These are phyloP conservation scores for Protosalanx chinensis DNA, from an alignment of 2,797 vertebrate genomes.

Conservation along the genomic window DNA sequence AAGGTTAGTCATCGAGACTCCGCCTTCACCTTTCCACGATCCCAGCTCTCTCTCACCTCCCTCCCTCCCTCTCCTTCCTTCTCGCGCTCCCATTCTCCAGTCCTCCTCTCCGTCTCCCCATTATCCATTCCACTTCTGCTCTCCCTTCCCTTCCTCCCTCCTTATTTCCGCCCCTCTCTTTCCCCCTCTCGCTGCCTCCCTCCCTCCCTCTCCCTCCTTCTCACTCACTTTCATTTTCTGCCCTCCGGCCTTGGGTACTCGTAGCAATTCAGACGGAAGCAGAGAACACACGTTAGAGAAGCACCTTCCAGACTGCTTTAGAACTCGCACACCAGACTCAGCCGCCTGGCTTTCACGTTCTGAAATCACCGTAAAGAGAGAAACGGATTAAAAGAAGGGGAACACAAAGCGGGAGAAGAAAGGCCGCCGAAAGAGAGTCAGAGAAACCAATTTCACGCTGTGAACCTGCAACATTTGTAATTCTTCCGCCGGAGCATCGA, in stretches of 20 bases:
- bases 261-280: no score
- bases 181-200: not conserved
- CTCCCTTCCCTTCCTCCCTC: not conserved
- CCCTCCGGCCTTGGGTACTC: no score
- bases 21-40: not conserved
- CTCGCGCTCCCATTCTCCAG: no score
- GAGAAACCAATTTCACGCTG: conserved; percentile 65
- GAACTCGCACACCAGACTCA: not conserved
- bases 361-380: conserved; percentile 31
- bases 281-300: not conserved
- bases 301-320: not conserved
- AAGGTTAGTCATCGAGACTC: conserved; percentile 79
- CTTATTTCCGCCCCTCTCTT: not conserved
- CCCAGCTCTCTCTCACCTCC: not conserved
- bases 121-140: no score
- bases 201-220: no score
- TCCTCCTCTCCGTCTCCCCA: no score
- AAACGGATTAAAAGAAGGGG: conserved; percentile 36
- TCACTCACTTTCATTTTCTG: no score
- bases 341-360: conserved; percentile 25
- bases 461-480: conserved; percentile 54
- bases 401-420: conserved; percentile 30
- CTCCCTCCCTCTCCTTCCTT: not conserved
- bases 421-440: conserved; percentile 38
- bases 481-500: conserved; percentile 49